A percentile compares a stretch with the other conserved stretches of the same genome.
phyloP scores from a whole-genome alignment of 2,113 vertebrate genomes.

The Melanerpes aurifrons region DNA sequence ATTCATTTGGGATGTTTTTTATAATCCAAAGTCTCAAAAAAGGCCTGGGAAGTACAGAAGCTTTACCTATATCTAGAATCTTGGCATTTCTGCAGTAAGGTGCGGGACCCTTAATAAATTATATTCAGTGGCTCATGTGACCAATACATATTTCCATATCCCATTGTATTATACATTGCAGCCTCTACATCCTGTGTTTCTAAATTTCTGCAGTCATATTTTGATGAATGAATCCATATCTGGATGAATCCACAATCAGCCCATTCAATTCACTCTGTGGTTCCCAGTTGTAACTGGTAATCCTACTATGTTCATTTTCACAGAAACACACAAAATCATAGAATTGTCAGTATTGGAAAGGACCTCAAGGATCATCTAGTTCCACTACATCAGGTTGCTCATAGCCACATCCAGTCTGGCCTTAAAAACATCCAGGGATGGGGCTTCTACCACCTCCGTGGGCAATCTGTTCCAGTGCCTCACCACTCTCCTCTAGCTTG shows the following conservation, averaged over 20 bases:
- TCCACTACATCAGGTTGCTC: no score
- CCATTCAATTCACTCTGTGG: not conserved
- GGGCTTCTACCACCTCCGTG: no score
- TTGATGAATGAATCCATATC: not conserved
- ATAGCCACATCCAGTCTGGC: no score
- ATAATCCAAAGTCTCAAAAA: not conserved
- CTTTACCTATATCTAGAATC: not conserved
- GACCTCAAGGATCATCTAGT: no score
- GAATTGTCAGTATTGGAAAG: no score
- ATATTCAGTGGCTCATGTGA: not conserved
- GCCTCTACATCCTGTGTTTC: not conserved
- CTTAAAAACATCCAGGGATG: no score
- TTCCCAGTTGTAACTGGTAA: not conserved
- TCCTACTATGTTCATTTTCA: not conserved
- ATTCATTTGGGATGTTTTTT: not conserved
- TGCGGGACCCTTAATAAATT: not conserved
- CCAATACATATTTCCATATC: not conserved
- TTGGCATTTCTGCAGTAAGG: accelerated
- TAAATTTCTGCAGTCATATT: not conserved
- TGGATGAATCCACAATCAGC: not conserved
- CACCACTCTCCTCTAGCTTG: no score
- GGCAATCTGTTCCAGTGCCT: no score
- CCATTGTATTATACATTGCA: not conserved
- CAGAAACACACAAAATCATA: not conserved
- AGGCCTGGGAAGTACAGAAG: not conserved